These are phyloP conservation scores for Junonia oenone DNA, from an alignment of 2,888 invertebrate genomes.

Conservation along the genomic window DNA sequence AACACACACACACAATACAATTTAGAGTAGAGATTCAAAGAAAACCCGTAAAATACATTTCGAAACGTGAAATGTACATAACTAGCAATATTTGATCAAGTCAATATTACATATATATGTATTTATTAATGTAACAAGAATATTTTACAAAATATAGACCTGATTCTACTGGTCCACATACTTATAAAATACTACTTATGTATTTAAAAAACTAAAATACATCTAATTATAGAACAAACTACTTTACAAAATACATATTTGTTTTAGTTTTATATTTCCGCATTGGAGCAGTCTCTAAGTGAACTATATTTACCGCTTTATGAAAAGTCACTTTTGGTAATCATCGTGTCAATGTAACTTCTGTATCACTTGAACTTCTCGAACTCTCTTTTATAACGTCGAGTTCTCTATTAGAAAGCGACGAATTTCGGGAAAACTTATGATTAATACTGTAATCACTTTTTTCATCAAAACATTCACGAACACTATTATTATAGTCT, in stretches of 20 bases:
- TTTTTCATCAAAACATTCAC: conserved; percentile 63
- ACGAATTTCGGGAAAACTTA: conserved; percentile 72
- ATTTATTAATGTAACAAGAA: conserved; percentile 6
- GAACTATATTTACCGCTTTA: conserved; percentile 63
- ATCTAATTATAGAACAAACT: conserved; percentile 21
- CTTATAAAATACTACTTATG: conserved; percentile 11
- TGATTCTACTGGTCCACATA: conserved; percentile 38
- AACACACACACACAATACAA: conserved; percentile 6
- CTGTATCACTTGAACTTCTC: conserved; percentile 75
- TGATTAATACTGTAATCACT: conserved; percentile 60
- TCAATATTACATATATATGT: conserved; percentile 6
- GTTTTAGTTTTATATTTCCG: conserved; percentile 44
- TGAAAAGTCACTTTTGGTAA: conserved; percentile 71
- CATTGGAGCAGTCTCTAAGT: conserved; percentile 56
- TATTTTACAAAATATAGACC: conserved; percentile 33
- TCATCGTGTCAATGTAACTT: conserved; percentile 76
- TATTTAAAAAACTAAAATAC: conserved; percentile 8
- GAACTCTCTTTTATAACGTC: conserved; percentile 77
- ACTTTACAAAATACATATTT: conserved; percentile 30
- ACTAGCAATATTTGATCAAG: background rate
- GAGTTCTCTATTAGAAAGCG: conserved; percentile 71
- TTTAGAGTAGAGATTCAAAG: conserved; percentile 1
- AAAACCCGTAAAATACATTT: conserved; percentile 1
- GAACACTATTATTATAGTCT: conserved; percentile 53
- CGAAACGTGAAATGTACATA: background rate